Conservation (phyloP, 2,797 vertebrate species). For the Schizopygopsis malacanthus region DNA sequence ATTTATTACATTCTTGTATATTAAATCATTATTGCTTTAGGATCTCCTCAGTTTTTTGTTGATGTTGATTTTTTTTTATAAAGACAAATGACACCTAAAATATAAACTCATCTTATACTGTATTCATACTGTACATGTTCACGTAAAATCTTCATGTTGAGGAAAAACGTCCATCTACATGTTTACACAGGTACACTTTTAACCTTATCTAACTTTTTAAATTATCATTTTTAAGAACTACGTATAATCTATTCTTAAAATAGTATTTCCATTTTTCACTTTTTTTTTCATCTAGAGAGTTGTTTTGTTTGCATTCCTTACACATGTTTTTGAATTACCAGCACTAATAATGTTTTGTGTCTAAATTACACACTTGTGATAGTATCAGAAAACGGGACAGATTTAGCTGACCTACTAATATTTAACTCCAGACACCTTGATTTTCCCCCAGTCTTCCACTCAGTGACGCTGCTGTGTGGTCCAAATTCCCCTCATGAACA, state of each 20-base stretch:
- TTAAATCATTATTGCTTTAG: not conserved
- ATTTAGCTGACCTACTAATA: constrained; percentile 33
- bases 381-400: not conserved
- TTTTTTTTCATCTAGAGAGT: too few relatives aligned
- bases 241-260: not conserved
- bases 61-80: too few relatives aligned
- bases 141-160: not conserved
- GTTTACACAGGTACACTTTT: not conserved
- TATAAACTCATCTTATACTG: not conserved
- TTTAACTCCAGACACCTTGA: not conserved
- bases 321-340: not conserved
- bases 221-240: not conserved
- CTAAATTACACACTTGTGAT: not conserved
- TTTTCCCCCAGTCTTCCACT: constrained; percentile 33
- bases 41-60: not conserved
- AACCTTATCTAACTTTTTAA: not conserved
- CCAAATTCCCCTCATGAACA: constrained; percentile 26
- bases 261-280: not conserved
- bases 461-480: not conserved
- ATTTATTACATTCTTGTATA: not conserved
- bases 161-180: not conserved
- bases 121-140: not conserved
- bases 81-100: not conserved
- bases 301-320: not conserved
- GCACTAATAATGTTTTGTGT: not conserved